These are phyloP conservation scores for Drosophila pseudotalamancana DNA, from an alignment of 2,888 invertebrate genomes.

Conservation along the genomic window DNA sequence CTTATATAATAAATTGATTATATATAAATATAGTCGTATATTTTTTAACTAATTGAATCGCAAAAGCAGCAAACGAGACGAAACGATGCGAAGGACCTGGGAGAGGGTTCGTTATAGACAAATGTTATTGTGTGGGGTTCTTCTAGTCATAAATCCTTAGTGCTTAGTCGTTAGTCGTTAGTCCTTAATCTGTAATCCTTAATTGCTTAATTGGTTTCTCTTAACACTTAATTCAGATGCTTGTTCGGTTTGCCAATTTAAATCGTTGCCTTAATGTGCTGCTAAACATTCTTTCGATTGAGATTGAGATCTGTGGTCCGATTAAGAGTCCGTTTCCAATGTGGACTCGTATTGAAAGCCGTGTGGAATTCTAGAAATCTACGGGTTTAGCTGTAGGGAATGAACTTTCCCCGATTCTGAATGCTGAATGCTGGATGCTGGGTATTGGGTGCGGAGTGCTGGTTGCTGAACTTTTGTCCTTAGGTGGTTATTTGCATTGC, in stretches of 20 bases:
- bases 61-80: conserved; percentile 45
- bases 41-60: conserved; percentile 27
- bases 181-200: neutral
- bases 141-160: too few relatives aligned
- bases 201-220: too few relatives aligned
- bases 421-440: neutral
- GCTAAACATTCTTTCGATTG: conserved; percentile 43
- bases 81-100: conserved; percentile 32
- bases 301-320: conserved; percentile 60
- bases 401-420: neutral
- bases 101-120: conserved; percentile 34
- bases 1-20: neutral
- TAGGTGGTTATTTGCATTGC: conserved; percentile 36
- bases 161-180: neutral
- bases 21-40: neutral
- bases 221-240: neutral
- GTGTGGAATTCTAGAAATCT: conserved; percentile 4
- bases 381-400: neutral
- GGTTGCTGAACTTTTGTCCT: conserved; percentile 17
- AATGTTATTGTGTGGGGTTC: conserved; percentile 7
- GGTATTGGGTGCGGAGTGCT: neutral
- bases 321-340: conserved; percentile 14
- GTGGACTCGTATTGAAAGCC: conserved; percentile 9
- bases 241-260: neutral
- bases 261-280: conserved; percentile 38